Base-by-base conservation (phyloP, 2,888 invertebrate genomes). In the Rhamnusium bicolor region DNA sequence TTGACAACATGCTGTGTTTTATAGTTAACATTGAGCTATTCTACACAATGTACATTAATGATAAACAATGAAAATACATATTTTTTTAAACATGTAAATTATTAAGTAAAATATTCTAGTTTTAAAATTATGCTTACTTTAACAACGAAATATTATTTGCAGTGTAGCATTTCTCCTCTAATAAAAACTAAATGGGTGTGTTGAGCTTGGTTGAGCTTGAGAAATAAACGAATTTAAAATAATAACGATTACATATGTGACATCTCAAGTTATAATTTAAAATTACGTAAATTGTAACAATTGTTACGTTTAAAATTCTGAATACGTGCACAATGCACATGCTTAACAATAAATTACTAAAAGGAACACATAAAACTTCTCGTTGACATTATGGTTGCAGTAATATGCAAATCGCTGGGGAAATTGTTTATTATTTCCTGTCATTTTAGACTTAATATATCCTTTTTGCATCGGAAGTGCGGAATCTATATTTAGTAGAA, bases 381-480 rank as follows among this genome's bases (percentile, higher is more conserved):
- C 65, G 24, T 29, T 54, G 65, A 65, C 65, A 71, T 69, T 72
- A 68, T 66, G 76, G 76, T 65, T 74, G 72, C 74, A 66, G 66
- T 72, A 58, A 65, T 75, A 76, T 76, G 78, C 76, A 76, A 76
- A 75, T 75, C 75, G 70, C 61, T 47, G 61, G 56, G 65, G 74
- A 71, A 73, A 77, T 79, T 79, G 76, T 79, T 79, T 77, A 78
- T 78, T 79, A 75, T 75, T 75, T 79, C 75, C 79, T 71, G 77
- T 75, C 79, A 75, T 75, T 75, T 72, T 53, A 53, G 74, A 69
- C 66, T 76, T 73, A 77, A 77, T 72, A 73, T 75, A 75, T 73
- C 75, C 72, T 60, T 63, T 68, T 71, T 72, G 69, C 72, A 67
- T 72, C 70, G 73, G 77, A 75, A 77, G 61, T 70, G 21, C 68